Base-by-base conservation (phyloP, 1,140 invertebrate genomes). In the Drosophila tropicalis region DNA sequence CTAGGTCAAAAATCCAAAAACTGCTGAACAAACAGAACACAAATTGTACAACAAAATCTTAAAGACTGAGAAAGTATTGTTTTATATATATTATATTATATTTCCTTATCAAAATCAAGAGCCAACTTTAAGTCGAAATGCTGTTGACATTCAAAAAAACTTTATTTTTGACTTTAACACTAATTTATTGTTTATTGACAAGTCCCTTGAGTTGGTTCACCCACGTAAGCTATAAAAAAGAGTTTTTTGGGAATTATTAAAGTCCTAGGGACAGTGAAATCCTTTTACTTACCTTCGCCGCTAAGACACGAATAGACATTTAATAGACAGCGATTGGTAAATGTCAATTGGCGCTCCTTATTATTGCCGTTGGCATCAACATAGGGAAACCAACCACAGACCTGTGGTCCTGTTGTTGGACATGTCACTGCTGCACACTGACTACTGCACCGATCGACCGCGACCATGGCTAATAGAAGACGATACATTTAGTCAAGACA, bases 311-410 rank as follows among this genome's bases (percentile, higher is more conserved):
- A 51, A 54, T 70, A 67, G 3, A 54, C 12, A 56, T 77, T 44
- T 12, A 78, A 12, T 1, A 41, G 32, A 41, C 74, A 77, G 5
- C 74, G 73, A 51, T 40, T 77, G 22, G 56, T 13, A 62, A 76
- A 76, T 0, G 39, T 36, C 5, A 29, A 13, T 9, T 41, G 9
- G 3, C 66, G 55, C 9, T 36, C 60, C 0, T 25, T 39, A 1
- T 32, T 76, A 1, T 32, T 51, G 25, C 73, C 73, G 17, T 63
- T 70, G 34, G 60, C 41, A 9, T 39, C 19, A 2, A 67, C 57
- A 12, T 70, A 60, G 12, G 73, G 73, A 44, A 76, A 76, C 73
- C 72, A 76, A 5, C 34, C 73, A 15, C 73, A 76, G 1, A 76
- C 64, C 4, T 19, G 32, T 0, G 51, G 58, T 1, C 17, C 66